Conservation (phyloP, 2,113 vertebrate genomes). For the Nerophis lumbriciformis region DNA sequence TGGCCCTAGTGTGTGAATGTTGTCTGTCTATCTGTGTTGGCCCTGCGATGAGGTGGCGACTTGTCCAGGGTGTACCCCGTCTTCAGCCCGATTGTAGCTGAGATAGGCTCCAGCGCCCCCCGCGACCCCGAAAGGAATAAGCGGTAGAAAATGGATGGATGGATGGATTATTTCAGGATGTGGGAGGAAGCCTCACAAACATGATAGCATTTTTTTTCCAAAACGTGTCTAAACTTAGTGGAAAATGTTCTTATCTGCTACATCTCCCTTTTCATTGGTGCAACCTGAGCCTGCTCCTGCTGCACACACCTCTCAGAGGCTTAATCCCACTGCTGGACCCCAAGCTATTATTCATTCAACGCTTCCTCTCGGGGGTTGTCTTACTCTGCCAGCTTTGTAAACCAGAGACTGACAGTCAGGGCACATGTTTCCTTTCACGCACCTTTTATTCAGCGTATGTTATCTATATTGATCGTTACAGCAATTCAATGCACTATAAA, state of each 20-base stretch:
- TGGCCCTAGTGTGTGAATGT: too few species aligned
- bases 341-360: conserved; percentile 61
- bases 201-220: background rate
- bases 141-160: too few species aligned
- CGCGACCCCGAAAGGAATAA: too few species aligned
- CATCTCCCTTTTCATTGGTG: conserved; percentile 26
- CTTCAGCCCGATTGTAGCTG: too few species aligned
- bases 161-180: background rate
- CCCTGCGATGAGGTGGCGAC: too few species aligned
- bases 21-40: too few species aligned
- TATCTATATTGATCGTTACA: too few species aligned
- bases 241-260: background rate
- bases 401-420: conserved; percentile 23
- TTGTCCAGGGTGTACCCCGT: too few species aligned
- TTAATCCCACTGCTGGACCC: conserved; percentile 36
- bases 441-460: background rate
- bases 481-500: too few species aligned
- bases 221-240: background rate
- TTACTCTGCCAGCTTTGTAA: conserved; percentile 43
- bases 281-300: conserved; percentile 34
- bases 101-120: too few species aligned
- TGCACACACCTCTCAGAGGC: conserved; percentile 23
- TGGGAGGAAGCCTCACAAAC: background rate
- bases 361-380: conserved; percentile 55
- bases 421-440: conserved; percentile 23